A percentile compares a stretch with the other conserved stretches of the same genome.
Evolutionary conservation across 2,113 vertebrate genomes (phyloP).

Genomic region (Caranx melampygus): DNA sequence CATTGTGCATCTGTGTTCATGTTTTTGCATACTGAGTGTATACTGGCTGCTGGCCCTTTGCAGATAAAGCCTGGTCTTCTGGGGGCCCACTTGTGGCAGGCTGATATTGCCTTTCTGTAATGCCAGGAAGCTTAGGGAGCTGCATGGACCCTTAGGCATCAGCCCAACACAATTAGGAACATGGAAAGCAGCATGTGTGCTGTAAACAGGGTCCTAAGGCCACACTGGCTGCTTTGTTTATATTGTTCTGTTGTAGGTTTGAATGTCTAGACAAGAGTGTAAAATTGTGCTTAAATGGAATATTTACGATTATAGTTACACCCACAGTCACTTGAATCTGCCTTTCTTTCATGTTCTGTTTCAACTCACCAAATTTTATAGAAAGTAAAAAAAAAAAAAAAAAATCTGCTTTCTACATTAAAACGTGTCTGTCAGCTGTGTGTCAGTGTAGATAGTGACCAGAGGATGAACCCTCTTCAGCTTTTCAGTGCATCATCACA

Average conservation of each 20-base stretch:
- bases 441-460: neutral
- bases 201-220: conserved; percentile 56
- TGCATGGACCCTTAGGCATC: conserved; percentile 69
- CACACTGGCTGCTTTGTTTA: conserved; percentile 59
- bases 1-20: conserved; percentile 68
- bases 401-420: no score
- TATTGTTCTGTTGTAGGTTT: conserved; percentile 59
- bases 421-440: no score
- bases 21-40: conserved; percentile 75
- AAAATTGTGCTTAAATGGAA: conserved; percentile 57
- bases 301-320: conserved; percentile 18
- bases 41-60: conserved; percentile 82
- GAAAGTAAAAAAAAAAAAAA: no score
- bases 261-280: conserved; percentile 62
- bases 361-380: no score
- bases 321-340: no score
- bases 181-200: conserved; percentile 70
- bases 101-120: conserved; percentile 77
- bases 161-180: conserved; percentile 81
- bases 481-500: no score
- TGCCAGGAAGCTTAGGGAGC: conserved; percentile 72
- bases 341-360: neutral
- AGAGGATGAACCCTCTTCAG: no score
- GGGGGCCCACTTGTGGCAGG: conserved; percentile 73
- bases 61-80: conserved; percentile 81